These are phyloP conservation scores for Sebastes goodei DNA, from an alignment of 2,797 vertebrate species.

Conservation along the genomic window DNA sequence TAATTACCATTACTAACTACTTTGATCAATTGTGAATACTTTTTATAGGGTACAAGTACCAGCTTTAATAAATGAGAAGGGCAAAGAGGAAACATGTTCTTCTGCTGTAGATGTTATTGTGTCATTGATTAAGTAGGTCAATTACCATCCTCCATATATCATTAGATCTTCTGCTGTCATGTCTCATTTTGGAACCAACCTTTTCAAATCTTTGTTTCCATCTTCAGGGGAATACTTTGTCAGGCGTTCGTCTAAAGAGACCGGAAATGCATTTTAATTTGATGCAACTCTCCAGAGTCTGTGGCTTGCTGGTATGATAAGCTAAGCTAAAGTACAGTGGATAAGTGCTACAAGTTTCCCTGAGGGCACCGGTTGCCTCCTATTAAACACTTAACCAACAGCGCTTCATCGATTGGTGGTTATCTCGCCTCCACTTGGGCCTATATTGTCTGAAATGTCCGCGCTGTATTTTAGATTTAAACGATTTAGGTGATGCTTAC, in stretches of 20 bases:
- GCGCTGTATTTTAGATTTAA: slow-evolving; percentile 52
- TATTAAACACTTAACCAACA: slow-evolving; percentile 71
- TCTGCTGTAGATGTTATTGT: not conserved
- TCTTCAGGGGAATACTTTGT: slow-evolving; percentile 19
- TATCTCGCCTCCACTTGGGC: slow-evolving; percentile 52
- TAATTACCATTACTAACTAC: not conserved
- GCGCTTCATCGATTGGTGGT: slow-evolving; percentile 62
- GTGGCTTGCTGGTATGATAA: slow-evolving; percentile 50
- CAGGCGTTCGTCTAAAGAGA: slow-evolving; percentile 8
- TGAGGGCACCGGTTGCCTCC: slow-evolving; percentile 46
- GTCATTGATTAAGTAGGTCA: slow-evolving; percentile 18
- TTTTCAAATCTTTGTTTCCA: slow-evolving; percentile 18
- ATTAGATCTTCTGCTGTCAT: slow-evolving; percentile 7
- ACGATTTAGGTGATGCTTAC: slow-evolving; percentile 33
- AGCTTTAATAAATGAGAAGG: not conserved
- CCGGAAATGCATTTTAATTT: slow-evolving; percentile 63
- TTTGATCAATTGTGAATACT: not conserved
- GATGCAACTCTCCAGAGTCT: slow-evolving; percentile 45
- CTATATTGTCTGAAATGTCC: slow-evolving; percentile 42
- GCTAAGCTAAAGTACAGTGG: slow-evolving; percentile 52
- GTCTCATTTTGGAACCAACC: slow-evolving; percentile 9
- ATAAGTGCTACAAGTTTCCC: slow-evolving; percentile 69
- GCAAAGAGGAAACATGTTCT: not conserved
- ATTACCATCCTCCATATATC: not conserved
- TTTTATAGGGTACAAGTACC: not conserved